phyloP scores from a whole-genome alignment of 2,113 vertebrate species.

The Serinus canaria region DNA sequence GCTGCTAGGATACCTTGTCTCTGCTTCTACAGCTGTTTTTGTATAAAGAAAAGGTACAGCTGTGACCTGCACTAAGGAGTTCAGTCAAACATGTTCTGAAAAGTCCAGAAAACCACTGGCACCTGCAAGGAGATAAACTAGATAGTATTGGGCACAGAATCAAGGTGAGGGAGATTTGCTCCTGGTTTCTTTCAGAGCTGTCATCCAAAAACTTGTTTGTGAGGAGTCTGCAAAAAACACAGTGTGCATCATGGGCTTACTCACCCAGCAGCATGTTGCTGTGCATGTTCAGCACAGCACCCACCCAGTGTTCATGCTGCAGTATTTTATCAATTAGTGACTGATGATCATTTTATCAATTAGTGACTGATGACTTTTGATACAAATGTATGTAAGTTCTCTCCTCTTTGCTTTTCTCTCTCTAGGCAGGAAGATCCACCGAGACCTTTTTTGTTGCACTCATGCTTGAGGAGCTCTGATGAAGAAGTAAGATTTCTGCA shows the following conservation, averaged over 20 bases:
- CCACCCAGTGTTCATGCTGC: not conserved
- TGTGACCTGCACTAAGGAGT: not conserved
- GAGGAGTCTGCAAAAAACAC: not conserved
- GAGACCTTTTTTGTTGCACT: conserved; percentile 86
- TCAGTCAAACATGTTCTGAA: not conserved
- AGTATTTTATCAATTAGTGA: not conserved
- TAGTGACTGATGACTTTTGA: not conserved
- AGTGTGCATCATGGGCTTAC: not conserved
- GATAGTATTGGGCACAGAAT: not conserved
- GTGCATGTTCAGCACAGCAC: not conserved
- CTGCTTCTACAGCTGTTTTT: not conserved
- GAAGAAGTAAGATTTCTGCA: conserved; percentile 92
- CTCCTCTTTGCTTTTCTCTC: not conserved
- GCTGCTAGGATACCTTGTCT: not conserved
- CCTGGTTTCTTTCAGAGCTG: not conserved
- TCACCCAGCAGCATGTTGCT: not conserved
- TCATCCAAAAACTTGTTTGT: not conserved
- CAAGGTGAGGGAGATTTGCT: not conserved
- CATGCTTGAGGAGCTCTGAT: conserved; percentile 84
- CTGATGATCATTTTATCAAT: not conserved
- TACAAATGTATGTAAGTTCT: not conserved
- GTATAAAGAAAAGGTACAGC: not conserved
- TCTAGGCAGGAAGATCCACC: conserved; percentile 88
- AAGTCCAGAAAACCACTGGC: not conserved
- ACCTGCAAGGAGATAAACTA: not conserved